phyloP scores from a whole-genome alignment of 2,797 vertebrate genomes.

The Coendou prehensilis region DNA sequence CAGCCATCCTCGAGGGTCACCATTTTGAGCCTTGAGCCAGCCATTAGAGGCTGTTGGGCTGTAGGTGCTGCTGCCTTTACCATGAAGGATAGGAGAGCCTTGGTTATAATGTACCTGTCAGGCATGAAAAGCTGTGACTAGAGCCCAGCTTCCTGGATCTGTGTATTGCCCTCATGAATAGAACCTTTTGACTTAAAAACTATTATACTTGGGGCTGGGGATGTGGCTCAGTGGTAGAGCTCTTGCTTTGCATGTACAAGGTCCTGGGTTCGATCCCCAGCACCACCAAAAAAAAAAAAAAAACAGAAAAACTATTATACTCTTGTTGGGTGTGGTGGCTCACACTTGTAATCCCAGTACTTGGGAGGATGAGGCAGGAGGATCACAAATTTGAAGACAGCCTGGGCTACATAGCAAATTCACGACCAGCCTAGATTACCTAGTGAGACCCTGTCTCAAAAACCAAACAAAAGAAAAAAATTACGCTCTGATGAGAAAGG shows the following conservation, averaged over 20 bases:
- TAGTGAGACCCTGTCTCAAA: not conserved
- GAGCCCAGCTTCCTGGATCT: not conserved
- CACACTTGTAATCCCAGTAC: not conserved
- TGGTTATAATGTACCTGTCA: fast-evolving
- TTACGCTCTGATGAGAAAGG: not conserved
- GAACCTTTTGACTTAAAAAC: not conserved
- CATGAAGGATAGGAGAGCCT: not conserved
- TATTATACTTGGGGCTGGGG: no score
- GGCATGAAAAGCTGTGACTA: not conserved
- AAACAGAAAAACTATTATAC: not conserved
- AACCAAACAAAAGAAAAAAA: not conserved
- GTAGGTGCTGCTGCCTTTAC: not conserved
- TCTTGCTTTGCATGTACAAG: not conserved
- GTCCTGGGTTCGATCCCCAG: no score
- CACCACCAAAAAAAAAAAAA: not conserved
- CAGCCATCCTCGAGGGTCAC: not conserved
- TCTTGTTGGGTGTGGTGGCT: not conserved
- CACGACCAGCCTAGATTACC: not conserved
- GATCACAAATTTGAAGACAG: not conserved
- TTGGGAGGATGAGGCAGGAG: not conserved
- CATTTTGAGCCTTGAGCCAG: not conserved
- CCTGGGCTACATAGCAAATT: not conserved
- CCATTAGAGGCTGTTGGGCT: not conserved
- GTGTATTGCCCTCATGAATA: not conserved
- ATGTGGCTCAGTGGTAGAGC: not conserved